Evolutionary conservation across 2,888 invertebrate genomes (phyloP).

Genomic region (Euplexia lucipara): DNA sequence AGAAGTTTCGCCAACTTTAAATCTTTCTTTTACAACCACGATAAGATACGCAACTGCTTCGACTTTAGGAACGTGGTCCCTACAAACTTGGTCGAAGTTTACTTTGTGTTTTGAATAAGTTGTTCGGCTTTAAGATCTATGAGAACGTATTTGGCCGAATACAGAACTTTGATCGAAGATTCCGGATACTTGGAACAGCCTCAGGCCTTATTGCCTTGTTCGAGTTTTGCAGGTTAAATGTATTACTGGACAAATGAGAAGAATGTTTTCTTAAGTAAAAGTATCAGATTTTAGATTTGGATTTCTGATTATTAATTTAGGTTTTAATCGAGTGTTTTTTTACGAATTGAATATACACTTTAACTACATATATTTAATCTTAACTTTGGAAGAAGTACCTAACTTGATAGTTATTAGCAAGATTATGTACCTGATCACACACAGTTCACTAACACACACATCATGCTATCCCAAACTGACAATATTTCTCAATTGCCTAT

Average conservation of each 20-base stretch:
- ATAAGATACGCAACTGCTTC: constrained; percentile 62
- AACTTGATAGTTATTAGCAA: no score
- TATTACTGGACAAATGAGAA: constrained; percentile 27
- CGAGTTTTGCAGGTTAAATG: constrained; percentile 35
- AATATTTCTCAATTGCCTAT: no score
- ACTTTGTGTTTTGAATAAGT: constrained; percentile 64
- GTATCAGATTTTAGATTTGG: no score
- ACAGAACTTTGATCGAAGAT: constrained; percentile 49
- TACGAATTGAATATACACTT: no score
- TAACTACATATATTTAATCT: no score
- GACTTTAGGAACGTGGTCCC: constrained; percentile 41
- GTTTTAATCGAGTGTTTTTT: no score
- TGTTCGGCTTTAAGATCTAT: constrained; percentile 34
- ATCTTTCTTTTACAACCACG: constrained; percentile 65
- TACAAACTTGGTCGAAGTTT: constrained; percentile 52
- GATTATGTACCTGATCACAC: no score
- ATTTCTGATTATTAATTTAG: no score
- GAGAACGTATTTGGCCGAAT: constrained; percentile 37
- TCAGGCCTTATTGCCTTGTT: constrained; percentile 30
- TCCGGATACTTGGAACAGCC: constrained; percentile 34
- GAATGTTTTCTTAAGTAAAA: constrained; percentile 34
- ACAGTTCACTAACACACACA: no score
- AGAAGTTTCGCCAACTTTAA: constrained; percentile 60
- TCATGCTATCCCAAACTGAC: no score
- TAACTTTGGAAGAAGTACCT: no score